Evolutionary conservation across 2,888 invertebrate species (phyloP).

Genomic region (Agonum fuliginosum): DNA sequence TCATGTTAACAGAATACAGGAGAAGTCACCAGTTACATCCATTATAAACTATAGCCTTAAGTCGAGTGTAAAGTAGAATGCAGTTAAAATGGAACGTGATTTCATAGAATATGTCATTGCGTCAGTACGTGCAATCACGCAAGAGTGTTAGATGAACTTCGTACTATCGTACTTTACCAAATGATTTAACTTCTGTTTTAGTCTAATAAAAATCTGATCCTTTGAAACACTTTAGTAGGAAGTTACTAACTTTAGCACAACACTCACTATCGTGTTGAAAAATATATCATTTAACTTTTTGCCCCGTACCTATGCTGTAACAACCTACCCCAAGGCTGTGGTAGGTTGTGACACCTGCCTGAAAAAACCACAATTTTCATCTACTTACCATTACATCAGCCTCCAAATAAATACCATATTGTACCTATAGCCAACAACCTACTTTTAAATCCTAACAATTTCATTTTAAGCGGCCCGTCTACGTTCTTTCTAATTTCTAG

Average conservation of each 20-base stretch:
- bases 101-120: not conserved
- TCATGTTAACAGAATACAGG: no score
- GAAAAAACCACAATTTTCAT: no score
- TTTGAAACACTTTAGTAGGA: slow-evolving; percentile 9
- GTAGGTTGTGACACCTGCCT: no score
- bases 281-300: not conserved
- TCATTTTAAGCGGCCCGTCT: no score
- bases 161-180: slow-evolving; percentile 8
- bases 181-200: slow-evolving; percentile 20
- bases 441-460: not conserved
- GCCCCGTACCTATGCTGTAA: no score
- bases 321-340: no score
- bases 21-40: no score
- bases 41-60: not conserved
- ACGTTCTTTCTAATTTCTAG: no score
- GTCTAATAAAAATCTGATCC: slow-evolving; percentile 7
- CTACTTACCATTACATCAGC: no score
- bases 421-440: no score
- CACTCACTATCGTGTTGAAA: not conserved
- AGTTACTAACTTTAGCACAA: not conserved
- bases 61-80: not conserved
- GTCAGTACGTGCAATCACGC: slow-evolving; percentile 35
- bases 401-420: not conserved
- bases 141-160: no score
- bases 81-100: slow-evolving; percentile 6